phyloP scores from a whole-genome alignment of 2,113 vertebrate genomes.

The Bufo bufo region DNA sequence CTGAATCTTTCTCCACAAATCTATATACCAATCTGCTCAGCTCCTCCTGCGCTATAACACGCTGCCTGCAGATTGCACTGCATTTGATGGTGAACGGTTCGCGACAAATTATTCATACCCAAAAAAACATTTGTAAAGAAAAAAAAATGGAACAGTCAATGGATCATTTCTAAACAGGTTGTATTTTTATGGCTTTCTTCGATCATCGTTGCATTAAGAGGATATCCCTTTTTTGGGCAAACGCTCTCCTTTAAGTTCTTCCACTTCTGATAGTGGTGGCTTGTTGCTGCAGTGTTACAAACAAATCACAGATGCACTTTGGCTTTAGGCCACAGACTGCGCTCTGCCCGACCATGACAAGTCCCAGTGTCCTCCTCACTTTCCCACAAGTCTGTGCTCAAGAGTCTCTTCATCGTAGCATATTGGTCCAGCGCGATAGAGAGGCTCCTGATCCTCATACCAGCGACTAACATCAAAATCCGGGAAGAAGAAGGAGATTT shows the following conservation, averaged over 20 bases:
- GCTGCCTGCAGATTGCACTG: too few species aligned
- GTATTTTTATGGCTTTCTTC: neutral
- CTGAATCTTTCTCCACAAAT: too few species aligned
- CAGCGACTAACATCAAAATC: conserved; percentile 35
- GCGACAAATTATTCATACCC: neutral
- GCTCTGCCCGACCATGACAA: neutral
- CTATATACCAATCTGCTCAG: too few species aligned
- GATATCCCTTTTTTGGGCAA: neutral
- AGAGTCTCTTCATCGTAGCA: conserved; percentile 45
- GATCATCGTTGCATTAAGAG: neutral
- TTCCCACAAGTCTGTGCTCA: conserved; percentile 20
- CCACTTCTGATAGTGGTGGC: neutral
- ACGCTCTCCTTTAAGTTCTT: neutral
- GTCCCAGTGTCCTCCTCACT: neutral
- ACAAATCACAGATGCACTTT: neutral
- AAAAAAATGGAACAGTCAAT: neutral
- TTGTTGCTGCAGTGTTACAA: neutral
- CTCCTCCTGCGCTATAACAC: too few species aligned
- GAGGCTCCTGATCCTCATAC: conserved; percentile 47
- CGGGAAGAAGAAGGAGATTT: conserved; percentile 53
- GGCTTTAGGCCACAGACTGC: neutral
- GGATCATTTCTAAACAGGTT: neutral
- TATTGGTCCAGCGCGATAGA: conserved; percentile 38
- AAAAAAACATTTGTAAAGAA: neutral
- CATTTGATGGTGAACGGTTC: too few species aligned